A percentile compares a stretch with the other conserved stretches of the same genome.
These are phyloP conservation scores for Bombus polaris DNA, from an alignment of 1,140 invertebrate genomes.

Conservation along the genomic window DNA sequence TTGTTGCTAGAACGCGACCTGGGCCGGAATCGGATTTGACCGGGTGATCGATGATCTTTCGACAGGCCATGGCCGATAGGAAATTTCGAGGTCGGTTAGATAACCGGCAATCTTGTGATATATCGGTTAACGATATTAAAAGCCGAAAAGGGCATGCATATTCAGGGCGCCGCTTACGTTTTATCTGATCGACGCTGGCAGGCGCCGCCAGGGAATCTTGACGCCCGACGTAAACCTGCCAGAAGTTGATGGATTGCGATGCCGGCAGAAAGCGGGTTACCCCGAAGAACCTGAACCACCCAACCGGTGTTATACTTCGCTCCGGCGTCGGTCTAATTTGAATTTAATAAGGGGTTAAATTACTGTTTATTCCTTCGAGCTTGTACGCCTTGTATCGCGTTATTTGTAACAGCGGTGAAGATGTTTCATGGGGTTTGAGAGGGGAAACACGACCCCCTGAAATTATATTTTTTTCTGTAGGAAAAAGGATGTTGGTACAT, in stretches of 20 bases:
- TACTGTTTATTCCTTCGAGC: slow-evolving; percentile 67
- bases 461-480: neutral
- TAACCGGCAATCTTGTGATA: slow-evolving; percentile 74
- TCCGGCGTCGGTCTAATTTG: slow-evolving; percentile 70
- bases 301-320: slow-evolving; percentile 39
- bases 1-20: neutral
- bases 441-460: neutral
- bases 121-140: slow-evolving; percentile 77
- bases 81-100: slow-evolving; percentile 69
- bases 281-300: slow-evolving; percentile 41
- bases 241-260: slow-evolving; percentile 77
- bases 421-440: neutral
- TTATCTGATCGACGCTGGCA: slow-evolving; percentile 76
- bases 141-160: slow-evolving; percentile 78
- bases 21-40: slow-evolving; percentile 49
- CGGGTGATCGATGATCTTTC: slow-evolving; percentile 73
- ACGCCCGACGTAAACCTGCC: slow-evolving; percentile 79
- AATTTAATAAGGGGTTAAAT: slow-evolving; percentile 77
- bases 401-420: neutral
- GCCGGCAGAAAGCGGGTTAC: slow-evolving; percentile 68
- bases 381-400: slow-evolving; percentile 25
- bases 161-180: slow-evolving; percentile 76
- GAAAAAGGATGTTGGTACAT: neutral
- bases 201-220: slow-evolving; percentile 73
- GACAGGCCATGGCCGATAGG: slow-evolving; percentile 66